These are phyloP conservation scores for Apostichopus leukothele DNA, from an alignment of 53 echinoderm and acorn worm genomes.

Conservation along the genomic window DNA sequence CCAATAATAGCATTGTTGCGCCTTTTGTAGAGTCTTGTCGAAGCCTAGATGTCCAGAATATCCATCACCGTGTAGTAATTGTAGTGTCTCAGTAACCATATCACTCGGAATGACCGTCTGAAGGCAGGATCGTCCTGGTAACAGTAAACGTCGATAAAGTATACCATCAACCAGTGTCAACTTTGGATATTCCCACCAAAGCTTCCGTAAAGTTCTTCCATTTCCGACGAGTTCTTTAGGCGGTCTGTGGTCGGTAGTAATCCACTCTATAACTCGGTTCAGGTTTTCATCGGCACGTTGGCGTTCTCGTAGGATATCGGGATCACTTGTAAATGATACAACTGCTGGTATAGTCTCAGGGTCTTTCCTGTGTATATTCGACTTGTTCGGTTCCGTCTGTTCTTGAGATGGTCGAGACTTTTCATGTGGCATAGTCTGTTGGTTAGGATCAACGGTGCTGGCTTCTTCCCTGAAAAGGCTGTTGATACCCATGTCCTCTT, in stretches of 20 bases:
- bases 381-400: no score
- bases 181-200: conserved; percentile 37
- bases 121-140: not conserved
- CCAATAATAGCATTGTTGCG: conserved; percentile 54
- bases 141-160: not conserved
- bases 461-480: not conserved
- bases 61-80: conserved; percentile 35
- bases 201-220: not conserved
- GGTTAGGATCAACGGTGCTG: not conserved
- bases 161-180: not conserved
- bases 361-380: not conserved
- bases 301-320: not conserved
- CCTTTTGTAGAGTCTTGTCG: conserved; percentile 38
- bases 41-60: conserved; percentile 18
- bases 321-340: not conserved
- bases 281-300: not conserved
- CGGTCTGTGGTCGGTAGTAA: not conserved
- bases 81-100: conserved; percentile 17
- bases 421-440: not conserved
- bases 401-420: not conserved
- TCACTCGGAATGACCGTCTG: conserved; percentile 25
- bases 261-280: not conserved
- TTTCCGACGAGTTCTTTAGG: not conserved
- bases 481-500: not conserved
- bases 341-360: not conserved